Percentiles rank a stretch among this genome's conserved stretches.
phyloP scores from a whole-genome alignment of 1,140 invertebrate species.

The Euborellia annulipes region DNA sequence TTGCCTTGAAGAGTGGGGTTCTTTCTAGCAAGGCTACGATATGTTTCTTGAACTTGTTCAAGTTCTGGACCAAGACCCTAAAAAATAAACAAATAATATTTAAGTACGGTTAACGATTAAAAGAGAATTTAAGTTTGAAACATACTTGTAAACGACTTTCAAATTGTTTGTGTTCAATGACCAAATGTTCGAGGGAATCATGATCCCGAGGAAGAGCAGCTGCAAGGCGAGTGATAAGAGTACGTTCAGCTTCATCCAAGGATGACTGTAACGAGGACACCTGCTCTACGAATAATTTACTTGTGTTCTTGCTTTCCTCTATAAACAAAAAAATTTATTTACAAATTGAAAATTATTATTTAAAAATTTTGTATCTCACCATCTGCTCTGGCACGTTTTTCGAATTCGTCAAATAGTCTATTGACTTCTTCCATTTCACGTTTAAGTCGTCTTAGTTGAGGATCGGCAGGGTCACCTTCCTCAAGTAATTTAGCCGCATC shows the following conservation, averaged over 20 bases:
- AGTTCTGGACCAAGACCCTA: slow-evolving; percentile 59
- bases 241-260: slow-evolving; percentile 70
- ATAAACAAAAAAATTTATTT: slow-evolving; percentile 17
- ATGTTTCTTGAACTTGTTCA: slow-evolving; percentile 65
- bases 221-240: slow-evolving; percentile 61
- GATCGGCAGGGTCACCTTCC: slow-evolving; percentile 86
- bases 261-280: slow-evolving; percentile 60
- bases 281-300: slow-evolving; percentile 70
- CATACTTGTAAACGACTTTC: slow-evolving; percentile 44
- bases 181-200: slow-evolving; percentile 68
- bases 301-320: slow-evolving; percentile 79
- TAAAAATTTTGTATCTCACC: no score
- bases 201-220: slow-evolving; percentile 69
- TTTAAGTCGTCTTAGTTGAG: slow-evolving; percentile 66
- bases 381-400: slow-evolving; percentile 66
- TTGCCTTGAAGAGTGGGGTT: slow-evolving; percentile 80
- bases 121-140: slow-evolving; percentile 10
- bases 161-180: slow-evolving; percentile 79
- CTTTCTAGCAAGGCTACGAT: slow-evolving; percentile 65
- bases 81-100: slow-evolving; percentile 5
- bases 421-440: slow-evolving; percentile 94
- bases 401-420: slow-evolving; percentile 86
- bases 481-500: slow-evolving; percentile 88
- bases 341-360: no score
- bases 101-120: slow-evolving; percentile 10